phyloP scores from a whole-genome alignment of 2,797 vertebrate species.

The Rhynchonycteris naso region DNA sequence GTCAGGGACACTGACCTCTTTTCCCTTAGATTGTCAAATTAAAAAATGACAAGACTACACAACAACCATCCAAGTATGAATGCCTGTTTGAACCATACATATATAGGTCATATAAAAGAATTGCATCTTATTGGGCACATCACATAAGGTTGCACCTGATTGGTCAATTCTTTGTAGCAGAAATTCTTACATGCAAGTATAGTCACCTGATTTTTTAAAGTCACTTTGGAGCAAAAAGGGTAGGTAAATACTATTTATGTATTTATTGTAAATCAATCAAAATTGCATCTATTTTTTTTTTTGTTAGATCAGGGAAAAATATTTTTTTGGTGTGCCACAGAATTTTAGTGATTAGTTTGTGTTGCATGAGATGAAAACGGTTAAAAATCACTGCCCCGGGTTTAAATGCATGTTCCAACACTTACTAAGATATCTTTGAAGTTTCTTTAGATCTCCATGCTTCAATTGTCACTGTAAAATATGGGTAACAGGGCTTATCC shows the following conservation, averaged over 20 bases:
- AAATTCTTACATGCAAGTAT: background rate
- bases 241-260: background rate
- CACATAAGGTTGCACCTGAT: background rate
- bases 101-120: background rate
- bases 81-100: background rate
- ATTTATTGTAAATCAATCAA: background rate
- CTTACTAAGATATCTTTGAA: background rate
- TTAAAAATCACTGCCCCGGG: background rate
- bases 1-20: background rate
- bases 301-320: background rate
- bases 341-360: background rate
- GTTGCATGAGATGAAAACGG: background rate
- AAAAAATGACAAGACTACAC: background rate
- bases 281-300: background rate
- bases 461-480: conserved; percentile 36
- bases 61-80: background rate
- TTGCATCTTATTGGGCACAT: background rate
- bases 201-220: background rate
- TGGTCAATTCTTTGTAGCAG: background rate
- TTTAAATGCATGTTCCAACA: conserved; percentile 13
- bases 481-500: background rate
- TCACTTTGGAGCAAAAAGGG: background rate
- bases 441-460: background rate
- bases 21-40: background rate
- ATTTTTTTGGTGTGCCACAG: background rate